These are phyloP conservation scores for Zosterops pallidus DNA, from an alignment of 2,113 vertebrate species.

Conservation along the genomic window DNA sequence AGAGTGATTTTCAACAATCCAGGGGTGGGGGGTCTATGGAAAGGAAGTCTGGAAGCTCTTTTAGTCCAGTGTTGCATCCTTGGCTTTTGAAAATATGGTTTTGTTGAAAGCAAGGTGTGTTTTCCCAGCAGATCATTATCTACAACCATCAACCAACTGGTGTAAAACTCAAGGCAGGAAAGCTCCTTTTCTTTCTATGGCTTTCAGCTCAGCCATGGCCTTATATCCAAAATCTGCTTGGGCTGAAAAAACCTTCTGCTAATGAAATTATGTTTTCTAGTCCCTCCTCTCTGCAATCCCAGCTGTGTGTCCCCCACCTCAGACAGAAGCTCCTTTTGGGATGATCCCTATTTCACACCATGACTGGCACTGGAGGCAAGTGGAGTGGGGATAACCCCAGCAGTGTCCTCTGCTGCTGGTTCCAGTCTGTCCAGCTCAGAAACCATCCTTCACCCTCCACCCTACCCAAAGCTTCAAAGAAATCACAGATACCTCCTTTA, in stretches of 20 bases:
- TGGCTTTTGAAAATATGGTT: neutral
- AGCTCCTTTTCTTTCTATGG: neutral
- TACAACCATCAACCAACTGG: neutral
- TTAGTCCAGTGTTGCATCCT: neutral
- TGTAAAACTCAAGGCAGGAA: neutral
- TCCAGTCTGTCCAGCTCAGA: neutral
- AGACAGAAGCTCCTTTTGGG: neutral
- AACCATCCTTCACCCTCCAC: neutral
- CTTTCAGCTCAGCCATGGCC: neutral
- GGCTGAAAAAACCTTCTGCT: neutral
- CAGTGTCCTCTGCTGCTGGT: neutral
- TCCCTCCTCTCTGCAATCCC: neutral
- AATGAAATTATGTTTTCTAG: neutral
- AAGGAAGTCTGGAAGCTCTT: neutral
- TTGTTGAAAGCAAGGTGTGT: neutral
- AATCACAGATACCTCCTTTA: neutral
- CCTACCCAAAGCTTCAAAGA: neutral
- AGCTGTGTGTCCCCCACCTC: neutral
- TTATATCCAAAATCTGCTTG: neutral
- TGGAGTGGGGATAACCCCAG: neutral
- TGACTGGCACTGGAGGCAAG: too few species aligned
- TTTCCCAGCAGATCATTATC: neutral
- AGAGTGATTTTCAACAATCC: neutral
- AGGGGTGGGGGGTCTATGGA: neutral
- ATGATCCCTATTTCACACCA: neutral